Percentiles rank a stretch among this genome's conserved stretches.
Conservation (phyloP, 37 sponge, comb jelly and placozoan genomes). For the Mnemiopsis leidyi region DNA sequence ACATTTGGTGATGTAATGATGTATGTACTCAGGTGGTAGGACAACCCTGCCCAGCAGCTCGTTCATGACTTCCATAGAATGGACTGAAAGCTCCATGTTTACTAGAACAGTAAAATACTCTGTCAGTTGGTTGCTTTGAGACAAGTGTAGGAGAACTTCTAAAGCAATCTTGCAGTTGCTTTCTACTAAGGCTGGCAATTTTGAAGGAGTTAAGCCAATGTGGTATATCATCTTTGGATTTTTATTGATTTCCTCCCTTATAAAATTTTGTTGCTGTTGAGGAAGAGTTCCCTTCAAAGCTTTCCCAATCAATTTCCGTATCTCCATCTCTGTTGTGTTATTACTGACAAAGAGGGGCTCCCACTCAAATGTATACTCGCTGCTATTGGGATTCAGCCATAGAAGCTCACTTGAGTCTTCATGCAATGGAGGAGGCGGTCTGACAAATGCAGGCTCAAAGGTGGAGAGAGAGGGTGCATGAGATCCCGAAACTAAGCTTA, state of each 20-base stretch:
- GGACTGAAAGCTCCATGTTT: conserved; percentile 95
- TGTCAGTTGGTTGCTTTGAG: conserved; percentile 76
- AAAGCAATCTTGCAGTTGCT: conserved; percentile 90
- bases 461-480: conserved; percentile 57
- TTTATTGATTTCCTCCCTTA: conserved; percentile 21
- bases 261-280: conserved; percentile 70
- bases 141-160: conserved; percentile 80
- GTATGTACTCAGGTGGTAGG: conserved; percentile 93
- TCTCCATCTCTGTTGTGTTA: conserved; percentile 64
- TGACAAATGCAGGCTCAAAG: conserved; percentile 80
- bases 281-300: conserved; percentile 76
- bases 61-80: conserved; percentile 98
- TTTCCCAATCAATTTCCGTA: conserved; percentile 74
- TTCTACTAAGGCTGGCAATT: conserved; percentile 89
- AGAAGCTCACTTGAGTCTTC: conserved; percentile 75
- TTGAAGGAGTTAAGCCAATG: conserved; percentile 85
- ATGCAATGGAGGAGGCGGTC: conserved; percentile 89
- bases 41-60: conserved; percentile 74
- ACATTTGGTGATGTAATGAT: conserved; percentile 92
- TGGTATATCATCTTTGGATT: conserved; percentile 87
- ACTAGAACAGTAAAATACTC: conserved; percentile 88
- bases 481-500: conserved; percentile 27
- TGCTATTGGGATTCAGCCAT: conserved; percentile 89
- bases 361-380: conserved; percentile 84
- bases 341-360: conserved; percentile 78